Evolutionary conservation across 2,797 vertebrate species (phyloP).

Genomic region (Linurgus olivaceus): DNA sequence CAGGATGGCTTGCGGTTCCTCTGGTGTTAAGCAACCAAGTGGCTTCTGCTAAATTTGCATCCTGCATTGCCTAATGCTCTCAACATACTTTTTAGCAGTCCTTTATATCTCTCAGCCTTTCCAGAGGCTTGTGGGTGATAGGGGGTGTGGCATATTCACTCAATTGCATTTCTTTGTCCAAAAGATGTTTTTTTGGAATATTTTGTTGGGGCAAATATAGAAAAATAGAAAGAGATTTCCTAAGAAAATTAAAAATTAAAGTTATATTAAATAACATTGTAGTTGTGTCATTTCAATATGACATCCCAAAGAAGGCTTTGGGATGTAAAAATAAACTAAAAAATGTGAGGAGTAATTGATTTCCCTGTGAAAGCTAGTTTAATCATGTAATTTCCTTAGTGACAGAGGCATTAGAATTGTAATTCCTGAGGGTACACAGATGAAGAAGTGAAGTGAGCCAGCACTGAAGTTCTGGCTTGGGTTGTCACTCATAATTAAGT

Average conservation of each 20-base stretch:
- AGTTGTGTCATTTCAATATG: not conserved
- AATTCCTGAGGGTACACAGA: constrained; percentile 24
- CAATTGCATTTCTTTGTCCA: not conserved
- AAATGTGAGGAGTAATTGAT: constrained; percentile 37
- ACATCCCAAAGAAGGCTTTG: not conserved
- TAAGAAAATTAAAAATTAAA: constrained; percentile 7
- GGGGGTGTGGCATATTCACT: not conserved
- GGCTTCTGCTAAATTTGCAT: not conserved
- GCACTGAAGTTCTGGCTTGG: constrained; percentile 21
- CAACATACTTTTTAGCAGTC: not conserved
- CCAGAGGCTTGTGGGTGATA: not conserved
- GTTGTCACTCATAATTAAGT: constrained; percentile 56
- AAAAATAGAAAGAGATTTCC: not conserved
- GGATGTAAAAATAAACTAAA: constrained; percentile 29
- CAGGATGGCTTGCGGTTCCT: not conserved
- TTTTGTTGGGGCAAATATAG: not conserved
- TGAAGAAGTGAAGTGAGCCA: constrained; percentile 42
- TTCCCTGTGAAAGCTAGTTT: constrained; percentile 47
- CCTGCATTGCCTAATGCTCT: not conserved
- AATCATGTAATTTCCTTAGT: constrained; percentile 47
- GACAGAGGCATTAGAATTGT: constrained; percentile 36
- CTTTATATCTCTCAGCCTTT: not conserved
- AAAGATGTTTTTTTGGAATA: not conserved
- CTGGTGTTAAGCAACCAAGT: not conserved
- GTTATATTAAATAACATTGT: not conserved